These are phyloP conservation scores for Anguilla megastoma DNA, from an alignment of 2,797 vertebrate species.

Conservation along the genomic window DNA sequence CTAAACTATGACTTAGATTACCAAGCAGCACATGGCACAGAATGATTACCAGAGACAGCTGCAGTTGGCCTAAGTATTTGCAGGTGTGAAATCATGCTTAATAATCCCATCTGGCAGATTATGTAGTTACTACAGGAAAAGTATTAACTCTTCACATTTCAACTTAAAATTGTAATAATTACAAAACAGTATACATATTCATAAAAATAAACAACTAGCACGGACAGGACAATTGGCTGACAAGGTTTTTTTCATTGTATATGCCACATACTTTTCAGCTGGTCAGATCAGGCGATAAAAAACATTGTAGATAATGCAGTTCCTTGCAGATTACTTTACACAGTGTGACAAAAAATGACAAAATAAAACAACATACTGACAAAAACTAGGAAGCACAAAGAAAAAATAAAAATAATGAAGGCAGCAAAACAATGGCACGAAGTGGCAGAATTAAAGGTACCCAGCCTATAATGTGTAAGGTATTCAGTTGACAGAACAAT, in stretches of 20 bases:
- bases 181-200: background rate
- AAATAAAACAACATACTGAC: background rate
- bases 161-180: background rate
- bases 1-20: slow-evolving; percentile 28
- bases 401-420: too few species aligned
- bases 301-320: background rate
- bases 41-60: slow-evolving; percentile 8
- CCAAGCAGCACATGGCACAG: slow-evolving; percentile 20
- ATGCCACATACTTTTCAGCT: background rate
- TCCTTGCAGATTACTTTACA: background rate
- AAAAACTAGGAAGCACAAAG: background rate
- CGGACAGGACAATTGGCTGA: background rate
- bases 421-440: background rate
- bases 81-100: slow-evolving; percentile 29
- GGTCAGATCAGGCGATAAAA: too few species aligned
- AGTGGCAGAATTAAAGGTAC: too few species aligned
- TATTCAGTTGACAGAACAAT: too few species aligned
- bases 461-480: too few species aligned
- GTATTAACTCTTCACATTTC: background rate
- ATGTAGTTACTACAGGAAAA: background rate
- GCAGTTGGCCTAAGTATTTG: background rate
- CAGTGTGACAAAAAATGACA: background rate
- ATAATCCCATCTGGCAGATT: slow-evolving; percentile 18
- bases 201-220: background rate
- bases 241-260: background rate